Conservation (phyloP, 2,888 invertebrate genomes). For the Eupithecia inturbata region DNA sequence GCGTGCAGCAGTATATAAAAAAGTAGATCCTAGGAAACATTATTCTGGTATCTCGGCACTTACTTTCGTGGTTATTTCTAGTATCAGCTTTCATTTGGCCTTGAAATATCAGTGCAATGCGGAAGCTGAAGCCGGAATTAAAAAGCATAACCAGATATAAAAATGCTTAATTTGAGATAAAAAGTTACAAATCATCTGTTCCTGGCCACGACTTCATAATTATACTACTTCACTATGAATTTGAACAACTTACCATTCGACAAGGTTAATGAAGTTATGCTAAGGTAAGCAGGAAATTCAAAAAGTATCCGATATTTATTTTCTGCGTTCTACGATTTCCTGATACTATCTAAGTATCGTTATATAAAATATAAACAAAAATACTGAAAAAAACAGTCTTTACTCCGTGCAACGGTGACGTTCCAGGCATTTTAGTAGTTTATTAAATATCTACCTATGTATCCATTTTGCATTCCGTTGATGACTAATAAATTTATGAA, state of each 20-base stretch:
- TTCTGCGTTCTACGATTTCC: background rate
- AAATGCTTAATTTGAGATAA: background rate
- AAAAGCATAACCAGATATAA: background rate
- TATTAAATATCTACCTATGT: background rate
- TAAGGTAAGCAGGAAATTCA: too few relatives aligned
- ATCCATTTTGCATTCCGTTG: conserved; percentile 7
- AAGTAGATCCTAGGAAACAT: background rate
- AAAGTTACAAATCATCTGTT: background rate
- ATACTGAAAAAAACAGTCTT: too few relatives aligned
- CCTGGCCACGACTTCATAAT: background rate
- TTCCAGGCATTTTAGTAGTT: background rate
- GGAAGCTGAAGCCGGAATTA: background rate
- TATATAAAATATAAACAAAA: too few relatives aligned
- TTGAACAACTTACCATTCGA: background rate
- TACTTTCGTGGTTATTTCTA: background rate
- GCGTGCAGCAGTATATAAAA: too few relatives aligned
- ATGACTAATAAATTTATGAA: background rate
- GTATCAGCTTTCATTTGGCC: background rate
- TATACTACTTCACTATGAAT: background rate
- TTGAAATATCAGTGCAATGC: background rate
- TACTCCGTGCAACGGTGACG: background rate
- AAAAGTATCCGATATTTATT: background rate
- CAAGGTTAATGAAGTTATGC: too few relatives aligned
- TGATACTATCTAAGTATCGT: too few relatives aligned
- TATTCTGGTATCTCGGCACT: background rate